Evolutionary conservation across 1,140 invertebrate genomes (phyloP).

Genomic region (Acromyrmex charruanus): DNA sequence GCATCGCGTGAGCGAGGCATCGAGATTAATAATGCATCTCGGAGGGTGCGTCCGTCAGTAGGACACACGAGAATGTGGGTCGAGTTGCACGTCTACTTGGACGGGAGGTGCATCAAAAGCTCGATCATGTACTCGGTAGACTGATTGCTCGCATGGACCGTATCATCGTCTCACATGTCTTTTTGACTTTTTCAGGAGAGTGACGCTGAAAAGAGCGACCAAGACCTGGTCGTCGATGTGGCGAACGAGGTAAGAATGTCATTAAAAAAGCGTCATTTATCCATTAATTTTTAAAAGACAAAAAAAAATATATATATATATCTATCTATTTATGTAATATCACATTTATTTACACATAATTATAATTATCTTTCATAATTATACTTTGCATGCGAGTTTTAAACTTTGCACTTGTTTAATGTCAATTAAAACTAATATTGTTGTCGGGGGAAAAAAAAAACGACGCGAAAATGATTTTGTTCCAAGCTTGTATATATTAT

Average conservation of each 20-base stretch:
- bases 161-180: constrained; percentile 23
- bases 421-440: not conserved
- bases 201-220: constrained; percentile 94
- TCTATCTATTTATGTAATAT: not conserved
- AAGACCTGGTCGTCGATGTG: constrained; percentile 97
- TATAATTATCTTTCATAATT: not conserved
- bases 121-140: constrained; percentile 29
- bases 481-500: not conserved
- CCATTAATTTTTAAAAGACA: not conserved
- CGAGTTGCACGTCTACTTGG: constrained; percentile 59
- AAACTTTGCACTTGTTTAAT: not conserved
- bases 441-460: not conserved
- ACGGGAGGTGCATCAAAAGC: constrained; percentile 42
- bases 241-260: constrained; percentile 91
- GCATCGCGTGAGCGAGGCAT: constrained; percentile 64
- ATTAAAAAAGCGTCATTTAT: not conserved
- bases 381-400: not conserved
- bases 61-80: constrained; percentile 64
- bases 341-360: not conserved
- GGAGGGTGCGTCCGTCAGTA: constrained; percentile 66
- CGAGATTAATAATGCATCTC: constrained; percentile 76
- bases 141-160: not conserved
- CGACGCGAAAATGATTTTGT: not conserved
- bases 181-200: constrained; percentile 88
- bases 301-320: too few relatives aligned